Evolutionary conservation across 2,797 vertebrate genomes (phyloP).

Genomic region (Gila robusta): DNA sequence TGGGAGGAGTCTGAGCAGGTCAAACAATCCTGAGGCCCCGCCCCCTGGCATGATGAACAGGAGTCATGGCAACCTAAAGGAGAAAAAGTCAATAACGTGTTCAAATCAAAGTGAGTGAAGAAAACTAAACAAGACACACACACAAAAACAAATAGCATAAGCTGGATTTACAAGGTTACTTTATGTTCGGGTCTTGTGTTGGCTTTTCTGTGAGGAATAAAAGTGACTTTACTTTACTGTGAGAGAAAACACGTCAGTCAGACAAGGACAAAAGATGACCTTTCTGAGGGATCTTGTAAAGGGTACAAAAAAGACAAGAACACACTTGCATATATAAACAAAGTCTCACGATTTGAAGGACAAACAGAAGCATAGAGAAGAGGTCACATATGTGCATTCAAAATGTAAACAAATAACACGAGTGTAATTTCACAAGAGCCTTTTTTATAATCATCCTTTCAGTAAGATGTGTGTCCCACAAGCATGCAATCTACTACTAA

Average conservation of each 20-base stretch:
- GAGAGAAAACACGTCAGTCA: constrained; percentile 42
- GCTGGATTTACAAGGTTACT: constrained; percentile 38
- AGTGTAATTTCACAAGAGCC: constrained; percentile 3
- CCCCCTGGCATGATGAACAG: constrained; percentile 84
- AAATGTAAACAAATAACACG: constrained; percentile 14
- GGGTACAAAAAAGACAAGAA: background rate
- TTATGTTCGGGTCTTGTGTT: constrained; percentile 21
- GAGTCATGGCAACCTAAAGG: constrained; percentile 86
- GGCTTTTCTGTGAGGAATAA: constrained; percentile 30
- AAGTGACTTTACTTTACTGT: constrained; percentile 3
- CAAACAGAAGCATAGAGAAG: background rate
- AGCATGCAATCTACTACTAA: constrained; percentile 39
- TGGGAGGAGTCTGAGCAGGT: constrained; percentile 79
- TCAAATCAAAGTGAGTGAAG: constrained; percentile 13
- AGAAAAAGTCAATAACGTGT: constrained; percentile 43
- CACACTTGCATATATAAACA: background rate
- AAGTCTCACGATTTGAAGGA: background rate
- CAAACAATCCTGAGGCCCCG: constrained; percentile 79
- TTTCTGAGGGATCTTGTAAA: constrained; percentile 37
- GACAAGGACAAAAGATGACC: constrained; percentile 54
- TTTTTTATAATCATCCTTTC: constrained; percentile 38
- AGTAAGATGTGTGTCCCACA: constrained; percentile 8
- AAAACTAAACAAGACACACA: constrained; percentile 7
- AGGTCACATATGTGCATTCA: background rate
- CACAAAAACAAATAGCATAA: background rate